phyloP scores from a whole-genome alignment of 2,113 vertebrate genomes.

The Erythrocercus mccallii region DNA sequence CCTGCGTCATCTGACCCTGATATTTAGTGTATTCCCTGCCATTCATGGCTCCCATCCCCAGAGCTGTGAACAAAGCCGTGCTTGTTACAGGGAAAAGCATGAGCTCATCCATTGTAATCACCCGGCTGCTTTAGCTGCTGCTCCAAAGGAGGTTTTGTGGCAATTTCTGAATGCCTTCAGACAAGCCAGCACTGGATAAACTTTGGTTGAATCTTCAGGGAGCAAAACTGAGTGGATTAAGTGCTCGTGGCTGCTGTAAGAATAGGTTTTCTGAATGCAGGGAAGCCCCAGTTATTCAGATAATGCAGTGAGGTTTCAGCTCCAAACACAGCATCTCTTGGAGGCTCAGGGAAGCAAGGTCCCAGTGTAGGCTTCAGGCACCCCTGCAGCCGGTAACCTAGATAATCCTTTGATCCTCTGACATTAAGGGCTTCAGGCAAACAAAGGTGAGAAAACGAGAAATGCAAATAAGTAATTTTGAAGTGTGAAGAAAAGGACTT shows the following conservation, averaged over 20 bases:
- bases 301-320: neutral
- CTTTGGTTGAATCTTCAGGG: slow-evolving; percentile 37
- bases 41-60: slow-evolving; percentile 19
- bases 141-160: slow-evolving; percentile 59
- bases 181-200: slow-evolving; percentile 34
- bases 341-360: neutral
- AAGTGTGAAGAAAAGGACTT: neutral
- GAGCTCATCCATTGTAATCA: slow-evolving; percentile 64
- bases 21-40: slow-evolving; percentile 1
- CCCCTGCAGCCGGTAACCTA: neutral
- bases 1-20: neutral
- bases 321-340: neutral
- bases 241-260: neutral
- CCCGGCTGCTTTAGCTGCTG: neutral
- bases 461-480: neutral
- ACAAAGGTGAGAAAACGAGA: slow-evolving; percentile 38
- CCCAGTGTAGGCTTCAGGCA: neutral
- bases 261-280: slow-evolving; percentile 37
- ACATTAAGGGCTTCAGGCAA: neutral
- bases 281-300: neutral
- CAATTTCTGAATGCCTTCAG: slow-evolving; percentile 54
- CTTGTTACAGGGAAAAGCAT: slow-evolving; percentile 51
- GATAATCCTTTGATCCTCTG: slow-evolving; percentile 27
- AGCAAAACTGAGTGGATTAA: slow-evolving; percentile 59
- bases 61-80: slow-evolving; percentile 25